A percentile compares a stretch with the other conserved stretches of the same genome.
Conservation (phyloP, 2,113 vertebrate genomes). For the Coregonus clupeaformis region DNA sequence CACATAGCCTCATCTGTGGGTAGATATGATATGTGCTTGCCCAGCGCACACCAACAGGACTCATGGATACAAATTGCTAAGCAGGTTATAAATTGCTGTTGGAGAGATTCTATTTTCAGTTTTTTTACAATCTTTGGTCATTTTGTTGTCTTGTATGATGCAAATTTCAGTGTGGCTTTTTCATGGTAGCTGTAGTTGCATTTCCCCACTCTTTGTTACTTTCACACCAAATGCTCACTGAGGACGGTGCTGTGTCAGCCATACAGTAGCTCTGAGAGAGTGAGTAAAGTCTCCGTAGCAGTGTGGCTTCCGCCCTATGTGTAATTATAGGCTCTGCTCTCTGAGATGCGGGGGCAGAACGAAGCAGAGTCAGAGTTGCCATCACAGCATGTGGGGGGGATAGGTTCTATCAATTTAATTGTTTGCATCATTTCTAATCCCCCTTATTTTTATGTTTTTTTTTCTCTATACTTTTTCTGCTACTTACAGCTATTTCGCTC, state of each 20-base stretch:
- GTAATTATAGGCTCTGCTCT: not conserved
- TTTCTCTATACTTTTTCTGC: not conserved
- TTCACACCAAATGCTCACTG: not conserved
- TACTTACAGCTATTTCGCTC: no score
- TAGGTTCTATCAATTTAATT: not conserved
- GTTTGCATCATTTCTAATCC: not conserved
- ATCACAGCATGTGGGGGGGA: not conserved
- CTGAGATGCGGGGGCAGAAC: constrained; percentile 14
- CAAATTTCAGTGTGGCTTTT: no score
- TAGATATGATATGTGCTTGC: not conserved
- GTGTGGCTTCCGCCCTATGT: constrained; percentile 1
- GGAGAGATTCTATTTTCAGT: no score
- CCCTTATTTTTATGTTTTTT: not conserved
- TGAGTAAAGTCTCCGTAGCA: not conserved
- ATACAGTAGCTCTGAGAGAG: not conserved
- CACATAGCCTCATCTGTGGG: no score
- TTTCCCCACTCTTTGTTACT: not conserved
- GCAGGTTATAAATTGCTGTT: no score
- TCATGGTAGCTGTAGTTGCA: no score
- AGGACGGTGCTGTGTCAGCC: not conserved
- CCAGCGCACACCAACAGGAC: not conserved
- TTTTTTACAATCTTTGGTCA: not conserved
- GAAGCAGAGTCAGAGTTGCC: not conserved
- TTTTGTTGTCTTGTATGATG: no score
- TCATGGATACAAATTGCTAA: not conserved